Conservation (phyloP, 2,888 invertebrate genomes). For the Perithous albicinctus region DNA sequence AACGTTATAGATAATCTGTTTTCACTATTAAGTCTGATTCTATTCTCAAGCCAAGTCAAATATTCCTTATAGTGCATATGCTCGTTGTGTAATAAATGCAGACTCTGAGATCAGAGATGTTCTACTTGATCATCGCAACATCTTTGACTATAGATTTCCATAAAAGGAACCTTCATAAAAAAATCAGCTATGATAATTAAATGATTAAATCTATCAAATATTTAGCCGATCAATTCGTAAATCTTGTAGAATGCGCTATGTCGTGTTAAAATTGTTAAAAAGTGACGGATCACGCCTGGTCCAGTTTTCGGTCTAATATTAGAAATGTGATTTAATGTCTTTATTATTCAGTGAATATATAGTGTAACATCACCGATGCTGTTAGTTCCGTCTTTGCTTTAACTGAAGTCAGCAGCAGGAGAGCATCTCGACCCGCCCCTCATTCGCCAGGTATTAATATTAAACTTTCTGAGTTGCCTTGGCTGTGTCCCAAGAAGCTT, state of each 20-base stretch:
- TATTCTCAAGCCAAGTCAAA: background rate
- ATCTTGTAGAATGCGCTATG: too few relatives aligned
- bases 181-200: too few relatives aligned
- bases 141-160: background rate
- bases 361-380: background rate
- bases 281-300: too few relatives aligned
- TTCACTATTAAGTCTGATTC: constrained; percentile 11
- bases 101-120: background rate
- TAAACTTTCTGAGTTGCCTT: constrained; percentile 51
- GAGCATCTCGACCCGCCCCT: constrained; percentile 17
- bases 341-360: too few relatives aligned
- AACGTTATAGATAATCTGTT: constrained; percentile 35
- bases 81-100: background rate
- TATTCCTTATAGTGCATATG: too few relatives aligned
- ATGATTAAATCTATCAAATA: too few relatives aligned
- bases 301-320: too few relatives aligned
- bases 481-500: constrained; percentile 17
- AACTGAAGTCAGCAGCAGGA: constrained; percentile 11
- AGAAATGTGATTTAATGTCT: too few relatives aligned
- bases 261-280: too few relatives aligned
- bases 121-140: background rate
- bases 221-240: too few relatives aligned
- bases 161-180: too few relatives aligned
- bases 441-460: constrained; percentile 55
- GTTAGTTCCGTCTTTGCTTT: constrained; percentile 40